Evolutionary conservation across 2,888 invertebrate species (phyloP).

Genomic region (Hylaea fasciaria): DNA sequence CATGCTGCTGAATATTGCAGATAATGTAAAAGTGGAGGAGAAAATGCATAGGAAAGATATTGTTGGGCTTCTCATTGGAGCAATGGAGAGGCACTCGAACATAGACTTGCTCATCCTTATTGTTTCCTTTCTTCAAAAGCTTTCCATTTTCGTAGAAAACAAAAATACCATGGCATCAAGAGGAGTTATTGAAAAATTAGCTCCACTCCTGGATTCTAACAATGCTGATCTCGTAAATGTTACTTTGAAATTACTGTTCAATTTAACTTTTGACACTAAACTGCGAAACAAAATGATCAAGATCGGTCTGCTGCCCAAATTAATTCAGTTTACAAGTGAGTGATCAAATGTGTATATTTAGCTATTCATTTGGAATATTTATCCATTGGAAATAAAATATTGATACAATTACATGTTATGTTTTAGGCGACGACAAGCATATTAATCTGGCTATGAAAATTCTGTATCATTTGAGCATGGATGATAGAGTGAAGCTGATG

Average conservation of each 20-base stretch:
- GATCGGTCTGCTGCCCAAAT: slow-evolving; percentile 94
- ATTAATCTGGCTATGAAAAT: slow-evolving; percentile 91
- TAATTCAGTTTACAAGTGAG: slow-evolving; percentile 94
- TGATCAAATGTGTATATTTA: slow-evolving; percentile 30
- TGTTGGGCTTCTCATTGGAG: slow-evolving; percentile 93
- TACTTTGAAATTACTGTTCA: slow-evolving; percentile 94
- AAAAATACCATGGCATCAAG: slow-evolving; percentile 95
- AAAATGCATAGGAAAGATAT: slow-evolving; percentile 98
- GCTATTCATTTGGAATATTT: no score
- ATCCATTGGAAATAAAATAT: no score
- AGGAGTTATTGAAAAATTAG: slow-evolving; percentile 93
- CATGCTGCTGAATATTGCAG: slow-evolving; percentile 96
- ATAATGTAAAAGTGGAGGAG: slow-evolving; percentile 97
- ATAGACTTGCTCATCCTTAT: slow-evolving; percentile 95
- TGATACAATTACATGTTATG: background rate
- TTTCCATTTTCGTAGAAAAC: slow-evolving; percentile 97
- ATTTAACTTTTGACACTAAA: slow-evolving; percentile 97
- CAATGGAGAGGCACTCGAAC: slow-evolving; percentile 94
- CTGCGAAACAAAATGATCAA: slow-evolving; percentile 95
- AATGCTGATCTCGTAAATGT: slow-evolving; percentile 91
- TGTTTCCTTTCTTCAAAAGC: slow-evolving; percentile 96
- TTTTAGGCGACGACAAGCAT: slow-evolving; percentile 89
- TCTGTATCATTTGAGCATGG: slow-evolving; percentile 97
- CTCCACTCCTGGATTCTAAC: slow-evolving; percentile 89
- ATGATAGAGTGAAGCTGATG: slow-evolving; percentile 96